phyloP scores from a whole-genome alignment of 1,140 invertebrate genomes.

The Euura lappo region DNA sequence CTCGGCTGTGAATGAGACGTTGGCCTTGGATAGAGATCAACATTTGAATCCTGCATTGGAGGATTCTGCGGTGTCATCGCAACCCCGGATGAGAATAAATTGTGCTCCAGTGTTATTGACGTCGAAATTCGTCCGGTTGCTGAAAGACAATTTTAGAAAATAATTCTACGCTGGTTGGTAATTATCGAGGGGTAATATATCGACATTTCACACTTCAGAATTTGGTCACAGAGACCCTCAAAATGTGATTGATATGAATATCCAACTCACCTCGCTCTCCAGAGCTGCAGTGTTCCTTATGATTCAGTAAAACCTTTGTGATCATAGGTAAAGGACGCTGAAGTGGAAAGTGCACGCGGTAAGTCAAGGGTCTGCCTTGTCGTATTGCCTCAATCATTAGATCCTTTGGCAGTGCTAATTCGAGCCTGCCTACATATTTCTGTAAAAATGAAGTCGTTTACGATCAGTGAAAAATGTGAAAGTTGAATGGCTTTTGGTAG shows the following conservation, averaged over 20 bases:
- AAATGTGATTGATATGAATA: too few species aligned
- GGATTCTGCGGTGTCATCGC: too few species aligned
- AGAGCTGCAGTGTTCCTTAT: conserved; percentile 34
- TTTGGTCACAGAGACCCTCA: too few species aligned
- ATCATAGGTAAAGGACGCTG: conserved; percentile 44
- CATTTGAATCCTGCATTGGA: too few species aligned
- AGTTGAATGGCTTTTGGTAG: too few species aligned
- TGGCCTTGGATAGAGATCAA: too few species aligned
- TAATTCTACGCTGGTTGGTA: too few species aligned
- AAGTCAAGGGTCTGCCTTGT: conserved; percentile 38
- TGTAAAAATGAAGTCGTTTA: conserved; percentile 32
- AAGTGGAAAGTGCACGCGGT: conserved; percentile 49
- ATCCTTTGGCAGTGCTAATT: conserved; percentile 40
- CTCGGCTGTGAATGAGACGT: too few species aligned
- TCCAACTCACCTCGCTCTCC: conserved; percentile 32
- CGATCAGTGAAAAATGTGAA: too few species aligned
- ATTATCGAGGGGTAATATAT: not conserved
- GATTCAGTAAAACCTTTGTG: conserved; percentile 43
- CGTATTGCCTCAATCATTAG: conserved; percentile 36
- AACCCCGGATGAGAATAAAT: conserved; percentile 24
- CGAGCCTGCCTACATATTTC: conserved; percentile 48
- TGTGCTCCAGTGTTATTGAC: conserved; percentile 34
- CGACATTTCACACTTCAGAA: too few species aligned
- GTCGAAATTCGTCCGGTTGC: conserved; percentile 28
- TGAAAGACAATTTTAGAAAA: not conserved